Evolutionary conservation across 2,888 invertebrate species (phyloP).

Genomic region (Cephus rjabovi): DNA sequence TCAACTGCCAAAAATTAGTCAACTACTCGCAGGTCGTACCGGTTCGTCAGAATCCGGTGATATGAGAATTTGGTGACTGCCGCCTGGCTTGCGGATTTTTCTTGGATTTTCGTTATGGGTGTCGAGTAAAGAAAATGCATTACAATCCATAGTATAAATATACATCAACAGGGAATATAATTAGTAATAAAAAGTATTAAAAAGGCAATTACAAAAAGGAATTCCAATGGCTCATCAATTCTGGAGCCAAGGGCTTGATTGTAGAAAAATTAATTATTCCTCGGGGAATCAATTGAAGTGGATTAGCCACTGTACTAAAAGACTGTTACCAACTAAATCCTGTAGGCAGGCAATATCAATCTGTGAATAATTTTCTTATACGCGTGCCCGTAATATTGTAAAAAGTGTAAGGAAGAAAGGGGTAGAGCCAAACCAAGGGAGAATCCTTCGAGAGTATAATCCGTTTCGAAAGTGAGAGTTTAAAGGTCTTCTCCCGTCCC

Average conservation of each 20-base stretch:
- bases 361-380: background rate
- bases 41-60: too few species aligned
- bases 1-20: too few species aligned
- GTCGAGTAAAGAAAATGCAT: too few species aligned
- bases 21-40: too few species aligned
- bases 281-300: background rate
- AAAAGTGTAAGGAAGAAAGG: background rate
- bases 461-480: background rate
- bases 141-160: too few species aligned
- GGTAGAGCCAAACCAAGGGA: background rate
- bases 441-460: background rate
- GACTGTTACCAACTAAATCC: background rate
- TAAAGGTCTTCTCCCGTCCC: background rate
- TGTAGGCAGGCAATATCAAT: background rate
- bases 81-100: too few species aligned
- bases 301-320: background rate
- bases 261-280: background rate
- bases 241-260: background rate
- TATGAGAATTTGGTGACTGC: too few species aligned
- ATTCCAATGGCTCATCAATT: background rate
- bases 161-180: background rate
- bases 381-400: background rate
- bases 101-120: too few species aligned
- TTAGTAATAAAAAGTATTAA: background rate
- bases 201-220: background rate